Conservation (phyloP, 2,888 invertebrate species). For the Patella pellucida region DNA sequence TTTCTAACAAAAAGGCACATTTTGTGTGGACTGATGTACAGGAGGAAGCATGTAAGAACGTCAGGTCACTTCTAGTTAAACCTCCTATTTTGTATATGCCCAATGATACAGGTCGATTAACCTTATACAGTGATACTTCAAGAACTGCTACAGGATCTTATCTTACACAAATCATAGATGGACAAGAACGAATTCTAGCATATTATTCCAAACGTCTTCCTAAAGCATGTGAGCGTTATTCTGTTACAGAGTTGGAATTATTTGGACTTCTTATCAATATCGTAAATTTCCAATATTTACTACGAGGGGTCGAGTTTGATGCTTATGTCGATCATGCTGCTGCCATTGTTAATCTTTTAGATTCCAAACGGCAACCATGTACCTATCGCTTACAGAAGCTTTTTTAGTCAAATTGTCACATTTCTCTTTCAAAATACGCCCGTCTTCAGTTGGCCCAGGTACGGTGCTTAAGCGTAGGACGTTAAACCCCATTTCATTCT, state of each 20-base stretch:
- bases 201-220: neutral
- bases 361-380: too few relatives aligned
- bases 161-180: neutral
- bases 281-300: neutral
- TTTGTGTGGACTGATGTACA: neutral
- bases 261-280: neutral
- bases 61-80: neutral
- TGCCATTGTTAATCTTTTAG: too few relatives aligned
- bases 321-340: neutral
- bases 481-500: too few relatives aligned
- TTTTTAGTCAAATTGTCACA: too few relatives aligned
- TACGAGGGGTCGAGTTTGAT: neutral
- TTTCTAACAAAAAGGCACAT: neutral
- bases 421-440: too few relatives aligned
- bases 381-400: too few relatives aligned
- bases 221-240: neutral
- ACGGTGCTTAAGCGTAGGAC: too few relatives aligned
- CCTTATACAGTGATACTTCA: neutral
- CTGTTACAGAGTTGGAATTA: slow-evolving; percentile 2
- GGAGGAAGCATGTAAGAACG: neutral
- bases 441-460: too few relatives aligned
- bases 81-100: neutral
- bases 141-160: neutral
- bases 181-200: neutral
- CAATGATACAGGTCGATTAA: neutral